Percentiles rank a stretch among this genome's conserved stretches.
These are phyloP conservation scores for Reinhardtius hippoglossoides DNA, from an alignment of 2,113 vertebrate species.

Conservation along the genomic window DNA sequence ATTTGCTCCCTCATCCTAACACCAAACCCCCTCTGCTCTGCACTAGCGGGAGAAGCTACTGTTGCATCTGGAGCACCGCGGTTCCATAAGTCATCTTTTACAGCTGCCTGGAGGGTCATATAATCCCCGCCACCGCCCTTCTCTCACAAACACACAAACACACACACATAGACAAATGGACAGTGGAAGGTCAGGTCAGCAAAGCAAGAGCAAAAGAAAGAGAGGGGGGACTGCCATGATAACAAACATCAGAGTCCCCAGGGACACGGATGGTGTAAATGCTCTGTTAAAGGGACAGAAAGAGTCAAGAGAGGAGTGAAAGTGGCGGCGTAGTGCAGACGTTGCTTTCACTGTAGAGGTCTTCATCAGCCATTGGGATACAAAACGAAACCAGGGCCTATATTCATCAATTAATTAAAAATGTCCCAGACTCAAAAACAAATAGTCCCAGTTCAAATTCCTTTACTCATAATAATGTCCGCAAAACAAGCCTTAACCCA, in stretches of 20 bases:
- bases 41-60: slow-evolving; percentile 32
- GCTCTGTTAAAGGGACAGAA: slow-evolving; percentile 39
- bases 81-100: slow-evolving; percentile 66
- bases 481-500: too few species aligned
- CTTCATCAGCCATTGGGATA: not conserved
- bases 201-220: slow-evolving; percentile 35
- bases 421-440: too few species aligned
- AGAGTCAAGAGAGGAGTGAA: not conserved
- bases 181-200: slow-evolving; percentile 66
- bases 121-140: slow-evolving; percentile 55
- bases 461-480: too few species aligned
- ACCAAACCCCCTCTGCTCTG: slow-evolving; percentile 21
- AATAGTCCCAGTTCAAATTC: too few species aligned
- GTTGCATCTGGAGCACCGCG: slow-evolving; percentile 48
- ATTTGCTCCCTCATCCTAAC: slow-evolving; percentile 37
- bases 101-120: slow-evolving; percentile 65
- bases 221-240: slow-evolving; percentile 25
- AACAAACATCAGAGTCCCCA: slow-evolving; percentile 50
- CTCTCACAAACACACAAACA: slow-evolving; percentile 32
- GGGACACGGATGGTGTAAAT: slow-evolving; percentile 34
- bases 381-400: not conserved
- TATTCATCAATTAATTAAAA: not conserved
- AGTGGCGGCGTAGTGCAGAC: not conserved
- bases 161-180: slow-evolving; percentile 46
- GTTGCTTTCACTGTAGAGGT: not conserved